Base-by-base conservation (phyloP, 2,888 invertebrate species). In the Tiliacea citrago region DNA sequence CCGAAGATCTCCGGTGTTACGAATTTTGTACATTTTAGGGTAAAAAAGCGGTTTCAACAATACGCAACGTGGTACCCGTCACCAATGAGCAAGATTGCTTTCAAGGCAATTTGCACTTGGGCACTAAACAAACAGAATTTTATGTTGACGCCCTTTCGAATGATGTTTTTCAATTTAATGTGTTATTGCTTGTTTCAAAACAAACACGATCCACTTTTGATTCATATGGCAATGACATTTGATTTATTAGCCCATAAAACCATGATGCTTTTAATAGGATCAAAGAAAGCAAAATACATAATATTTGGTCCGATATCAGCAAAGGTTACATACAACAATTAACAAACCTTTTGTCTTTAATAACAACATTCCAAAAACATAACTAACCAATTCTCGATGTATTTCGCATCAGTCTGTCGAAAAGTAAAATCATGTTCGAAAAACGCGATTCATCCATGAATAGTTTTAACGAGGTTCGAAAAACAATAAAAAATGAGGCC, bases 401-500 rank as follows among this genome's bases (percentile, higher is more conserved):
- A 60, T 42, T 73, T n/a, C 18, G 21, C 35, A 70, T 29, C 61
- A 67, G 69, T 73, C 53, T 58, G 62, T 65, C 24, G 35, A 73
- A 78, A 68, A 67, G 72, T 68, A 65, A 77, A 80, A 75, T 67
- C 29, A 53, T 51, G 10, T 71, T 69, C 61, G 49, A 67, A 82
- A 78, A 79, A 71, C 73, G 77, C 81, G 79, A 83, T 85, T 83
- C 81, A 88, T 86, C 77, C 68, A 76, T 70, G 77, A 77, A 87
- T 90, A 89, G 89, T 89, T 90, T 87, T 91, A 90, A 90, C 89
- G 89, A 90, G 88, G 82, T 89, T 88, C 81, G 68, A 75, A 83
- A 87, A 88, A 87, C 86, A 88, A 88, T 88, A 86, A 87, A 88
- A 86, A 87, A 79, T 68, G 77, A 61, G 71, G 67, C 72, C 73